Evolutionary conservation across 1,140 invertebrate species (phyloP).

Genomic region (Ctenoplectra terminalis): DNA sequence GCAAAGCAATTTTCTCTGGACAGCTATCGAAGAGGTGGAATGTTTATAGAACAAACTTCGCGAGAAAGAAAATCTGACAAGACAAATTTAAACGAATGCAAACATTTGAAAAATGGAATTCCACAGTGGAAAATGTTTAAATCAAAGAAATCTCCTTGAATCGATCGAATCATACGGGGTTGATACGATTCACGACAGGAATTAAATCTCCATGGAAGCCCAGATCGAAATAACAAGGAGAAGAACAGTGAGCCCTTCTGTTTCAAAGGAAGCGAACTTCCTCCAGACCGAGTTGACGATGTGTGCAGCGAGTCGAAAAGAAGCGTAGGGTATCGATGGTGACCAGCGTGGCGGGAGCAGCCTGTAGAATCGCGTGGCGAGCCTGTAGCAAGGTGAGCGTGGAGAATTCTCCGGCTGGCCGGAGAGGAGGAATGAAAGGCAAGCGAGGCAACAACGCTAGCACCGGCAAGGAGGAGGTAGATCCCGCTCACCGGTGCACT

Average conservation of each 20-base stretch:
- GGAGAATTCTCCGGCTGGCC: slow-evolving; percentile 65
- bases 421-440: slow-evolving; percentile 56
- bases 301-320: not conserved
- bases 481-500: slow-evolving; percentile 74
- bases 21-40: too few relatives aligned
- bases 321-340: not conserved
- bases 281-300: not conserved
- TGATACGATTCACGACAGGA: too few relatives aligned
- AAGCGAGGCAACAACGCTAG: slow-evolving; percentile 9
- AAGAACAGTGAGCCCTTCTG: not conserved
- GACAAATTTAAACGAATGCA: too few relatives aligned
- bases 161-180: too few relatives aligned
- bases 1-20: not conserved
- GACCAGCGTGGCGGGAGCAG: not conserved
- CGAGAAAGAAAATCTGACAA: too few relatives aligned
- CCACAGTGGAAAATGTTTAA: too few relatives aligned
- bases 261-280: not conserved
- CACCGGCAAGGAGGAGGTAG: slow-evolving; percentile 42
- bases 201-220: too few relatives aligned
- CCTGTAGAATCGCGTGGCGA: slow-evolving; percentile 38
- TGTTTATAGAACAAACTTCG: too few relatives aligned
- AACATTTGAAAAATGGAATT: too few relatives aligned
- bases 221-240: not conserved
- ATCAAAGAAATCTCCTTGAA: too few relatives aligned
- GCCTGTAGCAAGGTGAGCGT: slow-evolving; percentile 66